These are phyloP conservation scores for Melanotaenia boesemani DNA, from an alignment of 2,797 vertebrate genomes.

Conservation along the genomic window DNA sequence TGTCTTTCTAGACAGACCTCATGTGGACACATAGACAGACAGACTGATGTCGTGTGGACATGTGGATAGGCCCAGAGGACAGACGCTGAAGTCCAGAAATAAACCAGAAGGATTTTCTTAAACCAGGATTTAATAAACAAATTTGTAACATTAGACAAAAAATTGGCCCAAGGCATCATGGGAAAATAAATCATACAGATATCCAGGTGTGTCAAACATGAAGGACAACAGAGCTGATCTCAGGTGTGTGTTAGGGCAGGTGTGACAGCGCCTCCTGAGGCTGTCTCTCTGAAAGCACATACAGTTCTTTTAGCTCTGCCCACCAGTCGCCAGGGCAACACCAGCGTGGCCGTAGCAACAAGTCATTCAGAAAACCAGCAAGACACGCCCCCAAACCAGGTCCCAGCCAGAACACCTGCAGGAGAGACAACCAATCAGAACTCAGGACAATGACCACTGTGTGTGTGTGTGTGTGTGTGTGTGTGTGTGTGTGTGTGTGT, in stretches of 20 bases:
- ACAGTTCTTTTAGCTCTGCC: slow-evolving; percentile 22
- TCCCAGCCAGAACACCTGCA: slow-evolving; percentile 34
- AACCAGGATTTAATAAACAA: too few species aligned
- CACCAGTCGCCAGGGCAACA: slow-evolving; percentile 21
- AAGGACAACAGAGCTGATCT: background rate
- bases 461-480: background rate
- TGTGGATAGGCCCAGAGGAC: too few species aligned
- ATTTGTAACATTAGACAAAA: too few species aligned
- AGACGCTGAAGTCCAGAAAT: too few species aligned
- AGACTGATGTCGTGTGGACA: too few species aligned
- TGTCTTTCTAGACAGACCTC: too few species aligned
- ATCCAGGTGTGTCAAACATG: too few species aligned
- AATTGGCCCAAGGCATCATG: too few species aligned
- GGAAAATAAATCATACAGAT: too few species aligned
- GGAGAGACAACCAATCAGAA: background rate
- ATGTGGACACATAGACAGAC: too few species aligned
- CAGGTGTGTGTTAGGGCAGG: background rate
- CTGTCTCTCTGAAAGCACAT: slow-evolving; percentile 18
- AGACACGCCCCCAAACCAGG: slow-evolving; percentile 21
- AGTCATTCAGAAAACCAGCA: slow-evolving; percentile 19
- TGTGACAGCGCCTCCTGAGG: slow-evolving; percentile 16
- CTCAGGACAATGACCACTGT: background rate
- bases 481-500: background rate
- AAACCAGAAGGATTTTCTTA: too few species aligned
- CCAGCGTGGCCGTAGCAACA: slow-evolving; percentile 28